phyloP scores from a whole-genome alignment of 2,113 vertebrate genomes.

The Spilogale gracilis region DNA sequence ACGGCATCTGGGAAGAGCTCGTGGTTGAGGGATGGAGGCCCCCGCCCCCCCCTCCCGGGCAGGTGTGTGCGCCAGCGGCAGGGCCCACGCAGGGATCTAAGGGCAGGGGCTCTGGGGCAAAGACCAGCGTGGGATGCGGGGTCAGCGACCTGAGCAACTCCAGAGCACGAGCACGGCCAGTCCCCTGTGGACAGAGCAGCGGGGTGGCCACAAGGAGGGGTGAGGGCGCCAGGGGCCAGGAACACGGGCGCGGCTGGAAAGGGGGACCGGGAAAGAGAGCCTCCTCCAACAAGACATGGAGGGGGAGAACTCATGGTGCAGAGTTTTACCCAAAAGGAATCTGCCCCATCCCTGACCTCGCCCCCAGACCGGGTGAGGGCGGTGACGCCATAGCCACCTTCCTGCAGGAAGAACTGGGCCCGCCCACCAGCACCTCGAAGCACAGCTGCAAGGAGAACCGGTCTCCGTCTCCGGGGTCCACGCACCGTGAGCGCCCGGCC shows the following conservation, averaged over 20 bases:
- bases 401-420: neutral
- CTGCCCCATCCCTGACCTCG: neutral
- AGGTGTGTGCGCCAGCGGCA: accelerated
- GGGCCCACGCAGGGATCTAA: accelerated
- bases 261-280: neutral
- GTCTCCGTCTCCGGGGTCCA: accelerated
- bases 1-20: neutral
- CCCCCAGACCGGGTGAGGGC: too few relatives aligned
- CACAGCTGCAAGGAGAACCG: accelerated
- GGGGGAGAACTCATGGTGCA: accelerated
- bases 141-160: accelerated
- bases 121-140: accelerated
- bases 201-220: neutral
- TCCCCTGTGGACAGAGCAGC: too few relatives aligned
- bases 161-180: too few relatives aligned
- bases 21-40: accelerated
- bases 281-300: accelerated
- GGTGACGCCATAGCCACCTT: accelerated
- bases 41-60: accelerated
- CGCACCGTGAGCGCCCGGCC: accelerated
- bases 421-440: accelerated
- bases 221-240: accelerated
- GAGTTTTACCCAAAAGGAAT: neutral
- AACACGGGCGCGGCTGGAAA: accelerated
- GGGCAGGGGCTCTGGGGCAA: accelerated